phyloP scores from a whole-genome alignment of 2,888 invertebrate genomes.

The Philopedon plagiatum region DNA sequence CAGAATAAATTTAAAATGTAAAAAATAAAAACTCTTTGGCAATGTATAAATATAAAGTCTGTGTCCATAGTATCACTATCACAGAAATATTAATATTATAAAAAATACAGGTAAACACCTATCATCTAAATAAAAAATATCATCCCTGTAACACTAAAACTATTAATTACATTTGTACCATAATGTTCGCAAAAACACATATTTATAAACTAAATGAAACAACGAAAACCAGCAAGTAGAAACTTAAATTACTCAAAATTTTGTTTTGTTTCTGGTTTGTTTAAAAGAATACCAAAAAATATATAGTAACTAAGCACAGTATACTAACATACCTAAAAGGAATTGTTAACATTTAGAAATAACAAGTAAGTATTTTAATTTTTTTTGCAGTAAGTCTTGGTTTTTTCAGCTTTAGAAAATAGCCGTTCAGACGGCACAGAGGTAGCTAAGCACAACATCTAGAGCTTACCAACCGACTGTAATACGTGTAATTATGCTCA shows the following conservation, averaged over 20 bases:
- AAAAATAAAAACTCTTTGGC: too few relatives aligned
- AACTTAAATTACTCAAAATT: not conserved
- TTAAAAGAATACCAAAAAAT: too few relatives aligned
- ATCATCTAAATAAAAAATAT: not conserved
- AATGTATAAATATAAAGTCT: too few relatives aligned
- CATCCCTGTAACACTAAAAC: not conserved
- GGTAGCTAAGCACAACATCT: constrained; percentile 44
- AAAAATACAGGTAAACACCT: not conserved
- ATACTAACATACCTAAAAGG: constrained; percentile 4
- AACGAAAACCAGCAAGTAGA: not conserved
- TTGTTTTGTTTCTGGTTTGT: too few relatives aligned
- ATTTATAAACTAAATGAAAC: not conserved
- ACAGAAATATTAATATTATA: too few relatives aligned
- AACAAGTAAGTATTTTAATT: constrained; percentile 15
- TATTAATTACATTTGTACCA: not conserved
- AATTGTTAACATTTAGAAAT: constrained; percentile 21
- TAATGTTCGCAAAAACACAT: not conserved
- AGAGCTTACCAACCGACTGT: constrained; percentile 32
- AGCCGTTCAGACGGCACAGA: constrained; percentile 44
- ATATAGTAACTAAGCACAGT: too few relatives aligned
- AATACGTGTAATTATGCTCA: constrained; percentile 31
- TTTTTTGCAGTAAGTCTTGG: constrained; percentile 22
- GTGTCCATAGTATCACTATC: too few relatives aligned
- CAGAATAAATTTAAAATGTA: too few relatives aligned
- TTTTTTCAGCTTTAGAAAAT: constrained; percentile 36